Evolutionary conservation across 2,797 vertebrate species (phyloP), one percentile per base, ranked within the genome.

Genomic region (Rhinogobio ventralis): DNA sequence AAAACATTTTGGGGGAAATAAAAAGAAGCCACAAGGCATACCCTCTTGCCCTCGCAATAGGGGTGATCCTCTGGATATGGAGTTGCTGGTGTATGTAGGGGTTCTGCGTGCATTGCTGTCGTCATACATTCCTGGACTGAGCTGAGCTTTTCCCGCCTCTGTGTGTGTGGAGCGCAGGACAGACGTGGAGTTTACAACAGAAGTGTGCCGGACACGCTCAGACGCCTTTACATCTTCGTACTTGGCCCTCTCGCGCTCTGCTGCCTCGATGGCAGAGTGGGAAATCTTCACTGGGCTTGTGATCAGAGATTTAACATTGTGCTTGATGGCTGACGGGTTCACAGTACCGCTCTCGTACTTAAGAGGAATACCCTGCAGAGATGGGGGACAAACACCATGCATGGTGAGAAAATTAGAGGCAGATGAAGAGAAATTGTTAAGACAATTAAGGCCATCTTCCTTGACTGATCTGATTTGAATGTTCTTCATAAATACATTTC

Each of bases 241-340:
- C 91, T 99, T 98, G 84, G 94, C 94, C 57, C 87, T 77, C 45
- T 88, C 86, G 78, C 97, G 93, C 84, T 99, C 98, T 86, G 96
- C 96, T 76, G 93, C 90, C 85, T 99, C 98, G 60, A 98, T 94
- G 85, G 91, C 93, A 1, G 79, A 72, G 77, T 97, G 97, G 46
- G 96, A 89, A 57, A 97, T 94, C 90, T 98, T 99, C 89, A 93
- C 94, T 60, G 98, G 96, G 90, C 96, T 97, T 80, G 98, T 98
- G 93, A 99, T 98, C 77, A 99, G 93, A 72, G 98, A 99, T 94
- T 99, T 99, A 89, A 99, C 98, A 33, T 99, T 99, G 93, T 99
- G 98, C 93, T 99, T 99, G 93, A 99, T 98, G 85, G 97, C 92
- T 13, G 97, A 94, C 88, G 97, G 97, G 91, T 90, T 94, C 89